Conservation (phyloP, 2,113 vertebrate species). For the Pao palembangensis region DNA sequence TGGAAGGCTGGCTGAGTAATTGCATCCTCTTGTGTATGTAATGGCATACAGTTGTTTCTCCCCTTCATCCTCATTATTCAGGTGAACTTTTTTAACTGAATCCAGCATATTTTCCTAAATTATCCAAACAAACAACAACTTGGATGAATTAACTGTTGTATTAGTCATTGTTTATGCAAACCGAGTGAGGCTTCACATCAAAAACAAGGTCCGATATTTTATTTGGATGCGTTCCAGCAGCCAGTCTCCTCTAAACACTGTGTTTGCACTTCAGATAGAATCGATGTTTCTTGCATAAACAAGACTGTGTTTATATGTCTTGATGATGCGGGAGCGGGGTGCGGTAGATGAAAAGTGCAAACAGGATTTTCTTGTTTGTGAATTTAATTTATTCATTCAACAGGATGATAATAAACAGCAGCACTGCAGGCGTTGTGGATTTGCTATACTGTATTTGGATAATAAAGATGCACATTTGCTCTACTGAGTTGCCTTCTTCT, state of each 20-base stretch:
- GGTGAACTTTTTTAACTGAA: conserved; percentile 7
- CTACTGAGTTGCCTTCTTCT: too few relatives aligned
- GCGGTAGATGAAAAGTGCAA: background rate
- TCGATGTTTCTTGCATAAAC: background rate
- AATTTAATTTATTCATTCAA: too few relatives aligned
- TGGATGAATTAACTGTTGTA: too few relatives aligned
- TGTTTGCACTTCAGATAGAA: background rate
- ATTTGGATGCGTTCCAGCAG: background rate
- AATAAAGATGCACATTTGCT: too few relatives aligned
- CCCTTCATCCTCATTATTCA: background rate
- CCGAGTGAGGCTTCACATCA: background rate
- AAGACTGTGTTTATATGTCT: background rate
- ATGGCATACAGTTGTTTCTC: background rate
- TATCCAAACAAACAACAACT: background rate
- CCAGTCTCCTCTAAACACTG: background rate
- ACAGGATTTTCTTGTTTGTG: background rate
- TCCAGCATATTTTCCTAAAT: background rate
- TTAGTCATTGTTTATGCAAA: too few relatives aligned
- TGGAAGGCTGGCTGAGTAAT: conserved; percentile 8
- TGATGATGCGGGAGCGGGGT: background rate
- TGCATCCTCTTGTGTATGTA: conserved; percentile 5
- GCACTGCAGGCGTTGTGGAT: too few relatives aligned
- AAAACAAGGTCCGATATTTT: background rate
- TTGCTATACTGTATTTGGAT: too few relatives aligned
- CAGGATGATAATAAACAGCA: too few relatives aligned